Conservation (phyloP, 2,113 vertebrate genomes). For the Catharus bicknelli region DNA sequence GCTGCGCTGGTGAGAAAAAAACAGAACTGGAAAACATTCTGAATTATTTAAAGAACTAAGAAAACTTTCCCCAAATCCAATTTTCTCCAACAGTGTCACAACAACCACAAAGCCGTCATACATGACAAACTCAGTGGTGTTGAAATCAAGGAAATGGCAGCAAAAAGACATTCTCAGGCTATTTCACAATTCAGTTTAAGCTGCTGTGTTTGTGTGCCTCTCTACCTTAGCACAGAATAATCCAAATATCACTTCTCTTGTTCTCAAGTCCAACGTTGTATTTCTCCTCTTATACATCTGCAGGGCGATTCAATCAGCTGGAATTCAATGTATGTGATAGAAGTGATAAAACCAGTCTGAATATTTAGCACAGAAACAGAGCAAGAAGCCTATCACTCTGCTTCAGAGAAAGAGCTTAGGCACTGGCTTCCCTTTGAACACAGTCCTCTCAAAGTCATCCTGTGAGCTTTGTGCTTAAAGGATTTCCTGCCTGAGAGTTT, state of each 20-base stretch:
- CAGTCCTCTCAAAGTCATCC: neutral
- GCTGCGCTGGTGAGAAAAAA: neutral
- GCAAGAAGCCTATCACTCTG: neutral
- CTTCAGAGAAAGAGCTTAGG: neutral
- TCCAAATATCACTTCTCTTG: neutral
- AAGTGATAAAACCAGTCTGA: neutral
- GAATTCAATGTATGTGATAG: neutral
- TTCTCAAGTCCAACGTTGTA: neutral
- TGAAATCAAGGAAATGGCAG: slow-evolving; percentile 53
- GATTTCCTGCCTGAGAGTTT: neutral
- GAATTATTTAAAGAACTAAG: slow-evolving; percentile 50
- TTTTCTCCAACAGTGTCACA: slow-evolving; percentile 59
- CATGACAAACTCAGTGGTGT: slow-evolving; percentile 28
- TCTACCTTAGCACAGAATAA: slow-evolving; percentile 30
- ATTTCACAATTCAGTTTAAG: slow-evolving; percentile 55
- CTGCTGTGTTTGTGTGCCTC: slow-evolving; percentile 24
- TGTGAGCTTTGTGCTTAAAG: neutral
- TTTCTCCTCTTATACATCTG: neutral
- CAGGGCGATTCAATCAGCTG: neutral
- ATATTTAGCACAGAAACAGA: neutral
- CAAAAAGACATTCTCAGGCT: slow-evolving; percentile 33
- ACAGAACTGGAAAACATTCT: slow-evolving; percentile 26
- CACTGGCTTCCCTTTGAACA: neutral
- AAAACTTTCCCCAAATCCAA: slow-evolving; percentile 53
- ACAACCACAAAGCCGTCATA: slow-evolving; percentile 50